Evolutionary conservation across 2,113 vertebrate species (phyloP).

Genomic region (Polypterus senegalus): DNA sequence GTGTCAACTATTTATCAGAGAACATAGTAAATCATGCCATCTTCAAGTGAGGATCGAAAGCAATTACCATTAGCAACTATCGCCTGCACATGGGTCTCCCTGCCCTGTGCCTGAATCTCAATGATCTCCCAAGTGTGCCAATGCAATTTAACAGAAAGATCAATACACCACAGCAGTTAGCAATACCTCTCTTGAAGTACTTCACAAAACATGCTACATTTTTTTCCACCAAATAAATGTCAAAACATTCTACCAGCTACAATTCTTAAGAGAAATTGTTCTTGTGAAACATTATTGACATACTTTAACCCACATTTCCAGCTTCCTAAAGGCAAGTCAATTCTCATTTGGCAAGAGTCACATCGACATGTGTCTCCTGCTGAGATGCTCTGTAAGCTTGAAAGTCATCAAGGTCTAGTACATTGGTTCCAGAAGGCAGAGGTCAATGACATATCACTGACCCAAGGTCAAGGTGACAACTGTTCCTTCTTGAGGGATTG

Average conservation of each 20-base stretch:
- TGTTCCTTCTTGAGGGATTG: slow-evolving; percentile 49
- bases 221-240: slow-evolving; percentile 73
- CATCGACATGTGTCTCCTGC: slow-evolving; percentile 45
- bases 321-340: slow-evolving; percentile 63
- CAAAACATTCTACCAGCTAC: slow-evolving; percentile 69
- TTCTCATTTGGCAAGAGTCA: slow-evolving; percentile 69
- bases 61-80: slow-evolving; percentile 92
- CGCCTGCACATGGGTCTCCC: slow-evolving; percentile 59
- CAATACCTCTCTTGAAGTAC: slow-evolving; percentile 64
- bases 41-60: slow-evolving; percentile 84
- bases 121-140: slow-evolving; percentile 71
- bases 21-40: slow-evolving; percentile 65
- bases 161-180: slow-evolving; percentile 81
- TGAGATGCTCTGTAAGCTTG: slow-evolving; percentile 43
- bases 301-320: slow-evolving; percentile 80
- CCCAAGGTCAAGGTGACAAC: slow-evolving; percentile 86
- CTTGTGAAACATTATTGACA: slow-evolving; percentile 94
- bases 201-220: slow-evolving; percentile 63
- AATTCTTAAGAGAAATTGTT: slow-evolving; percentile 80
- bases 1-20: slow-evolving; percentile 68
- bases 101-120: slow-evolving; percentile 72
- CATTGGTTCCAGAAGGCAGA: slow-evolving; percentile 42
- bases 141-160: slow-evolving; percentile 89
- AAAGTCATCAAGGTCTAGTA: slow-evolving; percentile 39
- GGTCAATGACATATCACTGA: slow-evolving; percentile 59